A percentile compares a stretch with the other conserved stretches of the same genome.
phyloP scores from a whole-genome alignment of 1,140 invertebrate genomes.

The fruit fly (Drosophila melanogaster) region DNA sequence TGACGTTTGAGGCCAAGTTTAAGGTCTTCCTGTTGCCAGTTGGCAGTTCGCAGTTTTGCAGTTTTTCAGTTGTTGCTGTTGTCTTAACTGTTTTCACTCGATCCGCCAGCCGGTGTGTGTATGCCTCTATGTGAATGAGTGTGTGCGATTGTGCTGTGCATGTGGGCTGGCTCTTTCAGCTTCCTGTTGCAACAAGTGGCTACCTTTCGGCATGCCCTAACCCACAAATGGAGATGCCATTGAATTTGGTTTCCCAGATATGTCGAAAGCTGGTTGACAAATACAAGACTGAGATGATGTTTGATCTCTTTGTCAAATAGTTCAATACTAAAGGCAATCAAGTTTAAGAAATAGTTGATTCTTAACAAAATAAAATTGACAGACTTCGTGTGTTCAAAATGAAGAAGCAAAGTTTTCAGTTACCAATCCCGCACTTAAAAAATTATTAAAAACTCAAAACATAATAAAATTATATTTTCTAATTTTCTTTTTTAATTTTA shows the following conservation, averaged over 20 bases:
- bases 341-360: neutral
- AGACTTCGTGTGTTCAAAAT: too few relatives aligned
- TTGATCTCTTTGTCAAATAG: neutral
- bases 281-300: neutral
- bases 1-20: constrained; percentile 77
- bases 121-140: constrained; percentile 13
- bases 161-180: constrained; percentile 69
- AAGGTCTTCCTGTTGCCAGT: constrained; percentile 80
- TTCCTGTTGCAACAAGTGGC: constrained; percentile 75
- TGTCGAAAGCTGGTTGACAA: constrained; percentile 1
- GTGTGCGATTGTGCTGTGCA: constrained; percentile 42
- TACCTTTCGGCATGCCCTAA: constrained; percentile 64
- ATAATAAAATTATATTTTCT: too few relatives aligned
- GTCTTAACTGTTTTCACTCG: constrained; percentile 81
- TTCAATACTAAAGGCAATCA: neutral
- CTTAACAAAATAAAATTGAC: too few relatives aligned
- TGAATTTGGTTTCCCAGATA: constrained; percentile 5
- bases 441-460: too few relatives aligned
- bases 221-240: constrained; percentile 4
- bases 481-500: too few relatives aligned
- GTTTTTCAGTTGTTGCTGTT: constrained; percentile 51
- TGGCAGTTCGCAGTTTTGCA: constrained; percentile 64
- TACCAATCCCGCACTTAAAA: too few relatives aligned
- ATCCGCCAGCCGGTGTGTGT: constrained; percentile 10
- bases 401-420: too few relatives aligned